A percentile compares a stretch with the other conserved stretches of the same genome.
Conservation (phyloP, 2,797 vertebrate genomes). For the Prunella strophiata region DNA sequence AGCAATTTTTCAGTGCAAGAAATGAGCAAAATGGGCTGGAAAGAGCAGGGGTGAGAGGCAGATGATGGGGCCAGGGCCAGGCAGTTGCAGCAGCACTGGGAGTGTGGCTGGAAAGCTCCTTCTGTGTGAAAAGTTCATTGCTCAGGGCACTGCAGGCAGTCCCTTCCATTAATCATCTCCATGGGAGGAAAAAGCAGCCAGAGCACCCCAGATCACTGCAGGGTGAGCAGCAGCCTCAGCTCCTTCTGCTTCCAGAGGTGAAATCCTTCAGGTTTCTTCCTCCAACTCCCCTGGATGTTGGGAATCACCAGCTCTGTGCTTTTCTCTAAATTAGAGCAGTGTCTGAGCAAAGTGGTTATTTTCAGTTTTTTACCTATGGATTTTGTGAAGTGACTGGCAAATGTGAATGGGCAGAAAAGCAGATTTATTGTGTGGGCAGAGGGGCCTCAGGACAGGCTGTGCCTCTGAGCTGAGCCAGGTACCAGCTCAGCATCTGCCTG, state of each 20-base stretch:
- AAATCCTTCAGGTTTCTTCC: accelerated
- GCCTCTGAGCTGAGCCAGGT: neutral
- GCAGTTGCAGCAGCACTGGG: neutral
- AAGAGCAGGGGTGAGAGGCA: neutral
- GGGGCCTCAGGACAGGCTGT: neutral
- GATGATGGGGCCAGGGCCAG: neutral
- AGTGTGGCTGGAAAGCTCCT: neutral
- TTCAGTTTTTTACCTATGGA: neutral
- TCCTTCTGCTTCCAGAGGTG: neutral
- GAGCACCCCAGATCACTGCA: neutral
- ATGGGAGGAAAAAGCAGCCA: neutral
- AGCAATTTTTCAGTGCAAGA: neutral
- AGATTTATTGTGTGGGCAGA: neutral
- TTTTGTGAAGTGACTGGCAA: neutral
- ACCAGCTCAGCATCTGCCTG: neutral
- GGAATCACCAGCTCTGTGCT: neutral
- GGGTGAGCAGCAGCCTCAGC: neutral
- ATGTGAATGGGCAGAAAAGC: neutral
- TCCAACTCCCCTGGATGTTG: neutral
- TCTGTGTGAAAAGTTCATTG: neutral
- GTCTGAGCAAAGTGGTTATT: neutral
- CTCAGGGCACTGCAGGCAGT: neutral
- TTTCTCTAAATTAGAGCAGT: neutral
- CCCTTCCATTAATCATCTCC: neutral
- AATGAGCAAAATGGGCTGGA: neutral